phyloP scores from a whole-genome alignment of 2,888 invertebrate species.

The Siphlonurus alternatus region DNA sequence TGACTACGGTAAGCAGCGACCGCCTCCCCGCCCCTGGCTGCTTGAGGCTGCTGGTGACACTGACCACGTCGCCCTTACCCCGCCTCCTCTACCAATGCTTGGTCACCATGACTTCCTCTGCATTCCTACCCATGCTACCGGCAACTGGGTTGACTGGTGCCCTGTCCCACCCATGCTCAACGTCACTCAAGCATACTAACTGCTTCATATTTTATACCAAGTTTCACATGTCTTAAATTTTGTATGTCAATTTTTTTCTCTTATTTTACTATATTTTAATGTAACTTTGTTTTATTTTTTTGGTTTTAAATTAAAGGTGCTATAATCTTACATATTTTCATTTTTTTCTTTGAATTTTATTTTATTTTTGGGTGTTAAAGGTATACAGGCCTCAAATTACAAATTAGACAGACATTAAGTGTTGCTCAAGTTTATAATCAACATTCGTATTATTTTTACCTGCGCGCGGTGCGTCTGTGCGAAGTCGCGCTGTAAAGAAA shows the following conservation, averaged over 20 bases:
- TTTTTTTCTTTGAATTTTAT: too few relatives aligned
- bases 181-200: slow-evolving; percentile 5
- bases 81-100: not conserved
- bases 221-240: slow-evolving; percentile 9
- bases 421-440: too few relatives aligned
- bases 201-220: slow-evolving; percentile 10
- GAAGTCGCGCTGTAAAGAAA: too few relatives aligned
- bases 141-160: not conserved
- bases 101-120: not conserved
- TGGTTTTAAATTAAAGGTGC: too few relatives aligned
- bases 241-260: slow-evolving; percentile 9
- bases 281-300: too few relatives aligned
- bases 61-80: not conserved
- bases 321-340: too few relatives aligned
- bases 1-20: slow-evolving; percentile 63
- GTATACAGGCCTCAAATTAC: too few relatives aligned
- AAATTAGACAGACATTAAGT: too few relatives aligned
- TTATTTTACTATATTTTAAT: slow-evolving; percentile 12
- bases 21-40: not conserved
- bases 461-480: too few relatives aligned
- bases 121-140: not conserved
- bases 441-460: too few relatives aligned
- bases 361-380: too few relatives aligned
- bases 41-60: not conserved
- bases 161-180: not conserved